A percentile compares a stretch with the other conserved stretches of the same genome.
Evolutionary conservation across 2,797 vertebrate species (phyloP).

Genomic region (Antennarius maculatus): DNA sequence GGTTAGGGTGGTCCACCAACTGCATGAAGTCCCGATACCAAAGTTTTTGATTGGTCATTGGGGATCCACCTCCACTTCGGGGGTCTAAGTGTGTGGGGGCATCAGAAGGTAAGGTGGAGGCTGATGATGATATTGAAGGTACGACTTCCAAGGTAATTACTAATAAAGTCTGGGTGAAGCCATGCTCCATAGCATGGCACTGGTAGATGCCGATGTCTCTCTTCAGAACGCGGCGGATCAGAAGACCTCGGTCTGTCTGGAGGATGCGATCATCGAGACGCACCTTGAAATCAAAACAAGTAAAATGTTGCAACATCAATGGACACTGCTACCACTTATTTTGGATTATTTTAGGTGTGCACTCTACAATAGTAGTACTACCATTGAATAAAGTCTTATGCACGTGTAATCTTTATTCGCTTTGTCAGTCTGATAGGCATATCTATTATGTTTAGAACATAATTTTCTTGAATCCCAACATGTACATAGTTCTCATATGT

Average conservation of each 20-base stretch:
- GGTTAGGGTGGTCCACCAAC: slow-evolving; percentile 91
- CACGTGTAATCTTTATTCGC: background rate
- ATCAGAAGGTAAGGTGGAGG: slow-evolving; percentile 71
- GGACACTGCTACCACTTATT: background rate
- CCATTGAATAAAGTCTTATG: background rate
- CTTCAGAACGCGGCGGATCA: slow-evolving; percentile 86
- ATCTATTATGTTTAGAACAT: background rate
- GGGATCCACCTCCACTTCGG: slow-evolving; percentile 56
- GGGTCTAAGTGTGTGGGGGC: slow-evolving; percentile 70
- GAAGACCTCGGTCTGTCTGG: slow-evolving; percentile 84
- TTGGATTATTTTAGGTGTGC: background rate
- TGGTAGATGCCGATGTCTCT: slow-evolving; percentile 87
- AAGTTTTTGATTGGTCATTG: slow-evolving; percentile 82
- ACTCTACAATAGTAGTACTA: background rate
- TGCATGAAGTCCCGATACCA: slow-evolving; percentile 98
- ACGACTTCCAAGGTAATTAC: slow-evolving; percentile 90
- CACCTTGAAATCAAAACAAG: slow-evolving; percentile 74
- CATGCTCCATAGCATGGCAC: slow-evolving; percentile 91
- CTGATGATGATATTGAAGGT: slow-evolving; percentile 62
- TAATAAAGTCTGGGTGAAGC: slow-evolving; percentile 92
- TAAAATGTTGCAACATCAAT: background rate
- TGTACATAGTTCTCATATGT: background rate
- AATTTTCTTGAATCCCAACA: background rate
- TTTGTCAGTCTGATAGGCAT: no score
- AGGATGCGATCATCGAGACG: slow-evolving; percentile 86